These are phyloP conservation scores for Montipora capricornis DNA, from an alignment of 64 coral and sea anemone species.

Conservation along the genomic window DNA sequence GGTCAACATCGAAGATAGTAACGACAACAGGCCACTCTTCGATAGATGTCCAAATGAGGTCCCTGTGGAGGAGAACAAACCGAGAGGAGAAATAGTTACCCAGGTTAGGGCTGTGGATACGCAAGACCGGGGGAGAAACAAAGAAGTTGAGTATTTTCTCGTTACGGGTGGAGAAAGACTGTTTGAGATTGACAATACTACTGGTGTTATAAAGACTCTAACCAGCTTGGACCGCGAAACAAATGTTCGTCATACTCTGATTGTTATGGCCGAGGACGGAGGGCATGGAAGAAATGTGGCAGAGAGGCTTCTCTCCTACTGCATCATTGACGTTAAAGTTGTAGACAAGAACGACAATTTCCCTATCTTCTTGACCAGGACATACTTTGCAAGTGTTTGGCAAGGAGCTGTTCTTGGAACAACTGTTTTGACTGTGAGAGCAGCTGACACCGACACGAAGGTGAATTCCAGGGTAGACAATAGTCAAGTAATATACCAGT, in stretches of 20 bases:
- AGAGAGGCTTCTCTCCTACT: constrained; percentile 70
- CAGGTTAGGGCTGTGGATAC: constrained; percentile 40
- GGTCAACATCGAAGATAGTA: constrained; percentile 54
- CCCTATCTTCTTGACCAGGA: constrained; percentile 58
- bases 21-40: constrained; percentile 57
- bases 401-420: background rate
- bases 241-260: constrained; percentile 21
- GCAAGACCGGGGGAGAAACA: constrained; percentile 30
- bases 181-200: constrained; percentile 70
- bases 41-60: constrained; percentile 5
- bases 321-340: constrained; percentile 56
- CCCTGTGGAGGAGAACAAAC: constrained; percentile 37
- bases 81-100: background rate
- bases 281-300: constrained; percentile 35
- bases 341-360: constrained; percentile 79
- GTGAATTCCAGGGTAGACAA: background rate
- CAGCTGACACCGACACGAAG: constrained; percentile 14
- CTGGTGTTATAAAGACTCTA: constrained; percentile 69
- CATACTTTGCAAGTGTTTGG: constrained; percentile 58
- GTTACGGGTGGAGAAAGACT: constrained; percentile 14
- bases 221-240: constrained; percentile 66
- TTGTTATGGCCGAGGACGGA: constrained; percentile 71
- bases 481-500: constrained; percentile 19
- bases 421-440: constrained; percentile 42
- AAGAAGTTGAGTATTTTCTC: constrained; percentile 19